Evolutionary conservation across 2,797 vertebrate species (phyloP).

Genomic region (Ambastaia sidthimunki): DNA sequence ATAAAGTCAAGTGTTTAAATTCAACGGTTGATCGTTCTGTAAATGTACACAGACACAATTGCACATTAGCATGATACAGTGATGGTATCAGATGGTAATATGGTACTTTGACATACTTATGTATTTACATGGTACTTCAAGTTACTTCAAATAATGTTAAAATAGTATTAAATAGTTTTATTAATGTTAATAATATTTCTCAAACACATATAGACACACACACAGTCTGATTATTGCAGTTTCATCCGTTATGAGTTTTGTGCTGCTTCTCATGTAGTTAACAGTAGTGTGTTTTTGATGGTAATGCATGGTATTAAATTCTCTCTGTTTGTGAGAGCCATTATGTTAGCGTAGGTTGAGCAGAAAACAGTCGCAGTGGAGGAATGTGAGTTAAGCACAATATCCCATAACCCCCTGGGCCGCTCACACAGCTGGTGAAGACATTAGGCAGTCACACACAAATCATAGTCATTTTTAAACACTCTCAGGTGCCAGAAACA

Average conservation of each 20-base stretch:
- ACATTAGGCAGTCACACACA: slow-evolving; percentile 63
- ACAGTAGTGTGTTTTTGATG: not conserved
- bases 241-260: not conserved
- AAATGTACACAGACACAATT: too few relatives aligned
- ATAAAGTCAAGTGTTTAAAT: not conserved
- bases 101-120: not conserved
- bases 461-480: slow-evolving; percentile 37
- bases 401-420: slow-evolving; percentile 54
- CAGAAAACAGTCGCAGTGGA: slow-evolving; percentile 68
- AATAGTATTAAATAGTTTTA: too few relatives aligned
- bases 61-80: too few relatives aligned
- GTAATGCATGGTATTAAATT: not conserved
- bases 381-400: slow-evolving; percentile 68
- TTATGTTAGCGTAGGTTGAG: slow-evolving; percentile 21
- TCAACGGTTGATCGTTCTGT: too few relatives aligned
- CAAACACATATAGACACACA: not conserved
- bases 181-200: not conserved
- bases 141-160: not conserved
- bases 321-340: not conserved
- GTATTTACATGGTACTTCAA: not conserved
- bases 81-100: too few relatives aligned
- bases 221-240: not conserved
- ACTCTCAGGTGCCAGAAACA: slow-evolving; percentile 33
- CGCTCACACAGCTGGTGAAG: slow-evolving; percentile 72
- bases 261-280: not conserved